Base-by-base conservation (phyloP, 2,113 vertebrate genomes). In the Vimba vimba region DNA sequence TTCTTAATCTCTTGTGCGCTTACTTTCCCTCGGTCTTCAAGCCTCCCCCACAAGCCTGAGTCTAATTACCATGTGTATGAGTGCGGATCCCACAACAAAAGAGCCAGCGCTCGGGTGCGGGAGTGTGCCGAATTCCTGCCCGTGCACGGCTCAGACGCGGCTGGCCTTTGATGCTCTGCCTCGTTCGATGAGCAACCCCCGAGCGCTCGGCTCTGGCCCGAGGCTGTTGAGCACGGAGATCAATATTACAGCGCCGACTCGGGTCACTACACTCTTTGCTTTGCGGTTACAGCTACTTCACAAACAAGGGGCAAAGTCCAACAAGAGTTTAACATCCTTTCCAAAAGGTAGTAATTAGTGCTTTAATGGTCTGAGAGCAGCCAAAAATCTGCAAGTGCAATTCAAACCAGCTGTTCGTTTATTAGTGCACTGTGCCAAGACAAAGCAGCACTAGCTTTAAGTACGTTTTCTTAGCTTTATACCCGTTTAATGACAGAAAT, bases 41-140 rank as follows among this genome's bases (percentile, higher is more conserved):
- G 83, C 86, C 78, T 85, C 64, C 55, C 86, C 78, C 86, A 43
- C 79, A 23, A 80, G 85, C 83, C 62, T 91, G 88, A 91, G 85
- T 82, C 91, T 90, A 88, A 92, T 92, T 92, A 92, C 55, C 92
- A 91, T 92, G 86, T 89, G 89, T 92, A 89, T 91, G 86, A 90
- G 86, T 27, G 71, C 79, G 80, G 74, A 64, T 85, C 60, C 86
- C 88, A 87, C 91, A 91, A 91, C 90, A 89, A 91, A 91, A 89
- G 86, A 88, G 85, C 74, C 85, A 60, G 90, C 52, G 27, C 55
- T 36, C 57, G 17, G 73, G 69, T 66, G 76, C 43, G 79, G 82
- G 85, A 90, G 88, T 85, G 68, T 88, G 86, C 88, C 79, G 82
- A 89, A 91, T 91, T 90, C 90, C 87, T 90, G 89, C 78, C 79